phyloP scores from a whole-genome alignment of 1,140 invertebrate genomes.

The Drosophila seguyi region DNA sequence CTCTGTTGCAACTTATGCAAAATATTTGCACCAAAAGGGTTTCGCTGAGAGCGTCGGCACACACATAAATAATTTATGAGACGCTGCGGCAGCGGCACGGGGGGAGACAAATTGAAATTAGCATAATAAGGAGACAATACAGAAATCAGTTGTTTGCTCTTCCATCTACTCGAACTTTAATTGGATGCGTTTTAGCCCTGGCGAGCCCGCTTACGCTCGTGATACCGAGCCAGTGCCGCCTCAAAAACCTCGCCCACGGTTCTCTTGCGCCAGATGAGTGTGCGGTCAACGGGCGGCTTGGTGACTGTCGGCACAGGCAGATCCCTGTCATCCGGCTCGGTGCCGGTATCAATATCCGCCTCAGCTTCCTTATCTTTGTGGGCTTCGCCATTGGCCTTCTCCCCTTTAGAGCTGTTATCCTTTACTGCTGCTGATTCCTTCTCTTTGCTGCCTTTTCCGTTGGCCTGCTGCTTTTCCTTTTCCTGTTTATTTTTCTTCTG shows the following conservation, averaged over 20 bases:
- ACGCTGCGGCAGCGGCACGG: background rate
- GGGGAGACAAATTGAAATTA: slow-evolving; percentile 58
- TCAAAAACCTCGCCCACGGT: slow-evolving; percentile 93
- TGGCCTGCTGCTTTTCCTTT: background rate
- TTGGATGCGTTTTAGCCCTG: slow-evolving; percentile 59
- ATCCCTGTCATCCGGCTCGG: slow-evolving; percentile 15
- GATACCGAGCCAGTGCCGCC: slow-evolving; percentile 92
- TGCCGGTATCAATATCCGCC: slow-evolving; percentile 4
- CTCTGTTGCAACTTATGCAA: slow-evolving; percentile 56
- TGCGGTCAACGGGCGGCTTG: slow-evolving; percentile 84
- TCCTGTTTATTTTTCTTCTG: slow-evolving; percentile 19
- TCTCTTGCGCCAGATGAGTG: slow-evolving; percentile 93
- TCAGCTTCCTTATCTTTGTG: slow-evolving; percentile 20
- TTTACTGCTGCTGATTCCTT: slow-evolving; percentile 7
- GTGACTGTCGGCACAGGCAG: slow-evolving; percentile 34
- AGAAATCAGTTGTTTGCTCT: slow-evolving; percentile 50
- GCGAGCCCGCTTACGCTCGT: slow-evolving; percentile 89
- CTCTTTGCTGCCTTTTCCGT: slow-evolving; percentile 13
- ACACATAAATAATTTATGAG: slow-evolving; percentile 41
- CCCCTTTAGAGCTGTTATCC: background rate
- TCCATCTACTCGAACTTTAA: slow-evolving; percentile 19
- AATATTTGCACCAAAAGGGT: slow-evolving; percentile 60
- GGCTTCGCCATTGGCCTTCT: background rate
- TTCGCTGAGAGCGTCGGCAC: slow-evolving; percentile 20
- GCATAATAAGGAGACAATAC: slow-evolving; percentile 53